A percentile compares a stretch with the other conserved stretches of the same genome.
Evolutionary conservation across 92 coral and sea anemone species (phyloP).

Genomic region (Porites evermanni): DNA sequence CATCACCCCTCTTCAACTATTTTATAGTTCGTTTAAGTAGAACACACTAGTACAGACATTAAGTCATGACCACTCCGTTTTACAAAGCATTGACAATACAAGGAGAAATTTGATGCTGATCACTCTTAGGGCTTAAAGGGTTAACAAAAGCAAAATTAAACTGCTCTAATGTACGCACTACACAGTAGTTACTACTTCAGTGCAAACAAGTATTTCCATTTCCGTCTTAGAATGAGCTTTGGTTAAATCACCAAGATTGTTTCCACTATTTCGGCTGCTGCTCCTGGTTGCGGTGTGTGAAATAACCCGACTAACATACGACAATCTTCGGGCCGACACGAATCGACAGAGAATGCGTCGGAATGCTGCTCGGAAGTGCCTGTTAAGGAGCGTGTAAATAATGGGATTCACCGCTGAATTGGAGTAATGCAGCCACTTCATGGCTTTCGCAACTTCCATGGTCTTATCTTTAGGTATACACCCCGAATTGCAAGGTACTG

Average conservation of each 20-base stretch:
- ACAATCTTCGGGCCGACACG: slow-evolving; percentile 41
- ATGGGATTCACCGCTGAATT: slow-evolving; percentile 87
- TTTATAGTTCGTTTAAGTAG: too few species aligned
- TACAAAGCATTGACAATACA: too few species aligned
- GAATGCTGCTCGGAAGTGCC: slow-evolving; percentile 81
- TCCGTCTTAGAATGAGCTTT: slow-evolving; percentile 39
- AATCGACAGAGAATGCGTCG: slow-evolving; percentile 75
- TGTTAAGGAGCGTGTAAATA: slow-evolving; percentile 80
- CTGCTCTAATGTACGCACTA: not conserved
- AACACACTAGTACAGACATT: too few species aligned
- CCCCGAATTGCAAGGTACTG: slow-evolving; percentile 50
- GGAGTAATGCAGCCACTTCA: slow-evolving; percentile 90
- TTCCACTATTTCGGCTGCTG: slow-evolving; percentile 38
- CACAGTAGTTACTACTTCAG: slow-evolving; percentile 39
- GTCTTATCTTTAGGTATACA: slow-evolving; percentile 46
- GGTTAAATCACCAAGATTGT: not conserved
- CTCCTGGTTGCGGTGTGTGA: slow-evolving; percentile 39
- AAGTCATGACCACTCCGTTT: too few species aligned
- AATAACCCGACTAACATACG: slow-evolving; percentile 23
- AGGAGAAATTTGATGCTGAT: too few species aligned
- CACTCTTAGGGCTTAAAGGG: too few species aligned
- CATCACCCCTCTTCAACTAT: too few species aligned
- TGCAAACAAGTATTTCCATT: slow-evolving; percentile 37
- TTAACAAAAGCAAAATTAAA: too few species aligned
- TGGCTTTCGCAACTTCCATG: slow-evolving; percentile 34